Percentiles rank a stretch among this genome's conserved stretches.
Conservation (phyloP, 2,888 invertebrate species). For the Oscheius sp. region DNA sequence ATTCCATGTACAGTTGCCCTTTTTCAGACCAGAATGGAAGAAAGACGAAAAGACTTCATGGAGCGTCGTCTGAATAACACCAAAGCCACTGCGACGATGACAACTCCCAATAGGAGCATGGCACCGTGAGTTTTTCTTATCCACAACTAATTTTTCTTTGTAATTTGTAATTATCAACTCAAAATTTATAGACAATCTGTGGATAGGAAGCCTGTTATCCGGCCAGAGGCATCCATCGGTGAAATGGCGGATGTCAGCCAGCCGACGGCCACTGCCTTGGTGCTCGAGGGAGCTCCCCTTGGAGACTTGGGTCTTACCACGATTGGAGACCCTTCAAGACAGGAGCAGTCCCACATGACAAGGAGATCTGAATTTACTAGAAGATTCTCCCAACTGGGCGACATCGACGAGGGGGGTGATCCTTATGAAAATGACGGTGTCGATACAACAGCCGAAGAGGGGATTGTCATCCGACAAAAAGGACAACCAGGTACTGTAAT, state of each 20-base stretch:
- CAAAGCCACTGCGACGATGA: background rate
- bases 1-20: background rate
- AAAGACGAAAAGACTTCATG: conserved; percentile 15
- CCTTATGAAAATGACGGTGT: conserved; percentile 8
- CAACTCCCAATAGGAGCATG: background rate
- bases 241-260: too few relatives aligned
- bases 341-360: background rate
- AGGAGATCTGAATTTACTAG: background rate
- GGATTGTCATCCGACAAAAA: background rate
- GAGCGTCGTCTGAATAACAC: background rate
- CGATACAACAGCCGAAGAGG: conserved; percentile 1
- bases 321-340: background rate
- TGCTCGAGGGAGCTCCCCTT: too few relatives aligned
- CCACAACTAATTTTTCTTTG: background rate
- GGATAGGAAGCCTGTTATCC: too few relatives aligned
- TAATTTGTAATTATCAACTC: background rate
- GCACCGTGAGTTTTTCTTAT: too few relatives aligned
- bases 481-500: background rate
- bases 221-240: too few relatives aligned
- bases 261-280: too few relatives aligned
- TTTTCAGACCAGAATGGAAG: background rate
- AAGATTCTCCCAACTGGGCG: background rate
- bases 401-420: background rate
- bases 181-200: too few relatives aligned
- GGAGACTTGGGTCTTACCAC: background rate